Base-by-base conservation (phyloP, 2,888 invertebrate genomes). In the Sepioteuthis lessoniana region DNA sequence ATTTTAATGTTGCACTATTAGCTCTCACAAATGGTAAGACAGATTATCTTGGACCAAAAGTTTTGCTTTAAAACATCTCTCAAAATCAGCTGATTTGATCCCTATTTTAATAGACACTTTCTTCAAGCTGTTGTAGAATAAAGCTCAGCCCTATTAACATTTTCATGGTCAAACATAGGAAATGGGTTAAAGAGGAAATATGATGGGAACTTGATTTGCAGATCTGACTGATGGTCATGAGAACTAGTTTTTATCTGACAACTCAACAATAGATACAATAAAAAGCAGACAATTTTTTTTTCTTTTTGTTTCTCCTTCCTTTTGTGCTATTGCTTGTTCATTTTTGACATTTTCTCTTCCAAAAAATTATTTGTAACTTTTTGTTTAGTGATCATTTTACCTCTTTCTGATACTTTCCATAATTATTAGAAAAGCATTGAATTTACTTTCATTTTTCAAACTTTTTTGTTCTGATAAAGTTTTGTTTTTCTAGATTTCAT, bases 231-330 rank as follows among this genome's bases (percentile, higher is more conserved):
- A 13, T 35, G 76, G n/a, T n/a, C 76, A 76, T 76, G 76, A 76
- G 76, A 76, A 76, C 76, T n/a, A 76, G 76, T 76, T 76, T 76
- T 55, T 35, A 76, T 76, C n/a, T 76, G 76, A 76, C n/a, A 76
- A 31, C 10, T 21, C 21, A 21, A 55, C 55, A 55, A 25, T 55
- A 25, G 25, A 55, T 55, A 55, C 55, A 55, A 55, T 55, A 25
- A 55, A 55, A 42, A 25, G 25, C 21, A 25, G n/a, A 35, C 76
- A 76, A 16, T 76, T 35, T 76, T 16, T n/a, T 76, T 76, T 76
- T 60, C 31, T n/a, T 31, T n/a, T n/a, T 76, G 13, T 35, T 76
- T 76, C 13, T 16, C 13, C 19, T 76, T n/a, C 76, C n/a, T 76
- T n/a, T 76, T 76, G 16, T 76, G 13, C 31, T 28, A 5, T 76